A percentile compares a stretch with the other conserved stretches of the same genome.
Evolutionary conservation across 2,888 invertebrate genomes (phyloP).

Genomic region (Odontomyia ornata): DNA sequence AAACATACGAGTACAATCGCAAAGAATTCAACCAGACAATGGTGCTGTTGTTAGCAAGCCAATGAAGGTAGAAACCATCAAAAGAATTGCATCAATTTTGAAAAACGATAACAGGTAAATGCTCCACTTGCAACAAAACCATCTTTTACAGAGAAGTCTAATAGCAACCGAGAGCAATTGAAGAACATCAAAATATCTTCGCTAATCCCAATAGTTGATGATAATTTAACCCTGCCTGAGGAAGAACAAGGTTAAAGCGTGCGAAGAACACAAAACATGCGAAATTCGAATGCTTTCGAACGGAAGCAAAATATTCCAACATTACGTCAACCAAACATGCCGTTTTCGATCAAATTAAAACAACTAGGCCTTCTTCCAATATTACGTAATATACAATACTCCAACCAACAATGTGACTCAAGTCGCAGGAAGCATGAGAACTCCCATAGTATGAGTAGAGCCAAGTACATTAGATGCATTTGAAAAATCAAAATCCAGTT

Average conservation of each 20-base stretch:
- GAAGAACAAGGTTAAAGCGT: conserved; percentile 67
- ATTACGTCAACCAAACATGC: conserved; percentile 76
- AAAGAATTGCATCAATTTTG: conserved; percentile 79
- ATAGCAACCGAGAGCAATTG: conserved; percentile 75
- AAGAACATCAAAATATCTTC: conserved; percentile 83
- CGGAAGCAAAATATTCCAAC: conserved; percentile 74
- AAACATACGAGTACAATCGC: conserved; percentile 71
- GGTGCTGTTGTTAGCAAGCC: conserved; percentile 62
- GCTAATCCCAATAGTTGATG: conserved; percentile 75
- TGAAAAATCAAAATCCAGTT: neutral
- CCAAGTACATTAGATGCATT: conserved; percentile 53
- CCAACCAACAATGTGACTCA: conserved; percentile 67
- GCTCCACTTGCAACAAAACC: conserved; percentile 68
- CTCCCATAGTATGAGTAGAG: conserved; percentile 67
- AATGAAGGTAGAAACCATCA: conserved; percentile 71
- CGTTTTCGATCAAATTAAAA: conserved; percentile 66
- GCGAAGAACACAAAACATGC: conserved; percentile 84
- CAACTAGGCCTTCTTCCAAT: conserved; percentile 71
- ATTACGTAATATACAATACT: conserved; percentile 70
- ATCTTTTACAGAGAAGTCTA: conserved; percentile 71
- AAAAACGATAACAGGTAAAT: conserved; percentile 69
- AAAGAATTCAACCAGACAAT: conserved; percentile 56
- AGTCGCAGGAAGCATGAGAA: conserved; percentile 72
- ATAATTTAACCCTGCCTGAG: conserved; percentile 70
- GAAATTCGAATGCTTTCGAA: conserved; percentile 65